Percentiles rank a stretch among this genome's conserved stretches.
phyloP scores from a whole-genome alignment of 1,140 invertebrate species.

The Chymomyza costata region DNA sequence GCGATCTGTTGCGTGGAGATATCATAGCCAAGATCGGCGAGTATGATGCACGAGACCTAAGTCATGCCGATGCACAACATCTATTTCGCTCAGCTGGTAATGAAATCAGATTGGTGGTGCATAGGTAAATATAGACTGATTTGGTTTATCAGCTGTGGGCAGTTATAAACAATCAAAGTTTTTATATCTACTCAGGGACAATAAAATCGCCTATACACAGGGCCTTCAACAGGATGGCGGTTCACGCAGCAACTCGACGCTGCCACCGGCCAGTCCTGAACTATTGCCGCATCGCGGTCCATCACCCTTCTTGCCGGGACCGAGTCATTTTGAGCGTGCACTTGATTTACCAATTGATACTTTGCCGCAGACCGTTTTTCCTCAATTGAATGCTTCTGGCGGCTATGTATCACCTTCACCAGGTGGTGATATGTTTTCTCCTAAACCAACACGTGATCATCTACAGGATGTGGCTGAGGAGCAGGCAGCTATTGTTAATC shows the following conservation, averaged over 20 bases:
- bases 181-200: constrained; percentile 53
- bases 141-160: no score
- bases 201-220: constrained; percentile 71
- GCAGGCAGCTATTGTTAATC: constrained; percentile 73
- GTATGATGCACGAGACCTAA: constrained; percentile 88
- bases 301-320: constrained; percentile 70
- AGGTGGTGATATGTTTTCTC: constrained; percentile 37
- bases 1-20: constrained; percentile 89
- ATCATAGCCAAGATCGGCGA: constrained; percentile 92
- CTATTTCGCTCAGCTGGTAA: constrained; percentile 88
- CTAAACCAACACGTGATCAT: constrained; percentile 73
- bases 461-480: constrained; percentile 75
- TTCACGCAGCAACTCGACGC: constrained; percentile 48
- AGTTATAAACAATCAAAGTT: no score
- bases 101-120: constrained; percentile 80
- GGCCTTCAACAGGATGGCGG: constrained; percentile 50
- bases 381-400: constrained; percentile 67
- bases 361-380: constrained; percentile 75
- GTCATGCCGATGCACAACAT: constrained; percentile 93
- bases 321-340: constrained; percentile 67
- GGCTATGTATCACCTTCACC: constrained; percentile 52
- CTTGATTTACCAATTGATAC: constrained; percentile 65
- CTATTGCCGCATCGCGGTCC: constrained; percentile 59
- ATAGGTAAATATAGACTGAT: no score
- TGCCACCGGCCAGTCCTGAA: constrained; percentile 53